Base-by-base conservation (phyloP, 2,113 vertebrate genomes). In the Alexandromys fortis region DNA sequence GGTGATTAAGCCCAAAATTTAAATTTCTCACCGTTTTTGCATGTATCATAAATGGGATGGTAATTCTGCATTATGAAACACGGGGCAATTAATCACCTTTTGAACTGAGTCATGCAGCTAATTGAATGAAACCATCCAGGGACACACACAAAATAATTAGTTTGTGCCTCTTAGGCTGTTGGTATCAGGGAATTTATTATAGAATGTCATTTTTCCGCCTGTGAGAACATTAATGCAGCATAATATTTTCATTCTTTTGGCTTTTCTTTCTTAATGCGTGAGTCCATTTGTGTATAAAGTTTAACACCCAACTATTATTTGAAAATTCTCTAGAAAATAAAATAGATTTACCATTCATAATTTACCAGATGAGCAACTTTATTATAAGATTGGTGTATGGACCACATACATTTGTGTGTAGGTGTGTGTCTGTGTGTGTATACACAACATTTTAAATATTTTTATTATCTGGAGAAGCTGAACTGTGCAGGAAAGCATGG, bases 11-110 rank as follows among this genome's bases (percentile, higher is more conserved):
- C 72, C 97, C 97, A 97, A 94, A 94, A 97, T 91, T 94, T 89
- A 98, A 97, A 95, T 94, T 98, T 98, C 86, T 92, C 47, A 33
- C 0, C 93, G 76, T 93, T 95, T 98, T 93, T 95, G 76, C 91
- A 38, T 94, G 30, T 77, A 95, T 97, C 96, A 83, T 1, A 93
- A 95, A 89, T 87, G 83, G 70, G 45, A 70, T 83, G 86, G 49
- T 87, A 96, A 95, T 97, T 95, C 90, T 75, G 6, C 92, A 86
- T 47, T 94, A 49, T 45, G 61, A 97, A 97, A 91, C 11, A 94
- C 89, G 67, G 81, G 58, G 97, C 96, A 97, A 72, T 97, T 96
- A 98, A 96, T 98, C 97, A 98, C 97, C 97, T 98, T 98, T 98
- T 98, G 97, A 98, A 98, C 96, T 97, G 65, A 92, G 65, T 7